Base-by-base conservation (phyloP, 2,797 vertebrate genomes). In the Lutjanus campechanus region DNA sequence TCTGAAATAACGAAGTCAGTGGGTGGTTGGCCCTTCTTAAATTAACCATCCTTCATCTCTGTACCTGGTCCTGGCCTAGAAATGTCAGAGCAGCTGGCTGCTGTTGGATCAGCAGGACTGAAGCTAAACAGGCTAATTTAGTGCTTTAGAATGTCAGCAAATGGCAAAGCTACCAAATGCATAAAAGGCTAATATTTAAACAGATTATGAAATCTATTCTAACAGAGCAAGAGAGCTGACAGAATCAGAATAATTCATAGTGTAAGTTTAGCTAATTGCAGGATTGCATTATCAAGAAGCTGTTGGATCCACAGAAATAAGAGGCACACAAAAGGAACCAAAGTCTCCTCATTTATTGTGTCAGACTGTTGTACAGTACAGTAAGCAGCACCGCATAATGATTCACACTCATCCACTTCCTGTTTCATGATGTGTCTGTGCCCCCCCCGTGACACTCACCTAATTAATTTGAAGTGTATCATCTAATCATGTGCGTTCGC, bases 61-160 rank as follows among this genome's bases (percentile, higher is more conserved):
- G 59, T 79, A 90, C 88, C 84, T 87, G 84, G 78, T 83, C 62
- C 86, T 83, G 81, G 80, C 80, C 86, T 73, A 89, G 85, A 93
- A 92, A 93, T 90, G 87, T 90, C 89, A 91, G 67, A 71, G 82
- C 69, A 74, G 79, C 82, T 71, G 73, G 60, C 73, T 79, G 79
- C 83, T 72, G 73, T 69, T 74, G 72, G 83, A 88, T 84, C 82
- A 88, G 76, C 77, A 78, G 79, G 80, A 85, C 49, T 51, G 11
- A 6, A 72, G 70, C 79, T 73, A 72, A 88, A 86, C 20, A 58
- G 64, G 70, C 54, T 89, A 69, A 89, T 91, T 85, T 73, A 53
- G 44, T 66, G 76, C 58, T 65, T 67, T 62, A 70, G 73, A 78
- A 84, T 78, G 72, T 81, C 86, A 87, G 73, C 64, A 70, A 81